Conservation (phyloP, 1,140 invertebrate species). For the Melipona quadrifasciata region DNA sequence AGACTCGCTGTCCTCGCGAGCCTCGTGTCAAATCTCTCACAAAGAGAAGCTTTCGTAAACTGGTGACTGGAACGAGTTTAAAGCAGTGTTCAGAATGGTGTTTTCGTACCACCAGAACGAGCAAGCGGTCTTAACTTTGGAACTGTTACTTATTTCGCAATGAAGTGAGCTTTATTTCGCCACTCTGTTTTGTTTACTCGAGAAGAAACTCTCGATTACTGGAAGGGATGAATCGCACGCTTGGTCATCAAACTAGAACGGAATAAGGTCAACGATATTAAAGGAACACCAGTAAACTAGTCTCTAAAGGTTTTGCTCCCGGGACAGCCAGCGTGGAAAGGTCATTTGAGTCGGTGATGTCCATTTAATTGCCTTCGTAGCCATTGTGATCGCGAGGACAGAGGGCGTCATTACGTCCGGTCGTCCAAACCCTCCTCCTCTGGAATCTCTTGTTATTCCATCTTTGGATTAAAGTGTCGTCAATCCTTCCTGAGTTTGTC, state of each 20-base stretch:
- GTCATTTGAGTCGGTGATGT: conserved; percentile 3
- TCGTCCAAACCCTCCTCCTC: neutral
- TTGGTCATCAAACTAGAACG: neutral
- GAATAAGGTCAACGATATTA: conserved; percentile 3
- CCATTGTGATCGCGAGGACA: neutral
- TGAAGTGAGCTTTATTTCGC: too few species aligned
- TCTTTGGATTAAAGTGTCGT: neutral
- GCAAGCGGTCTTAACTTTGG: too few species aligned
- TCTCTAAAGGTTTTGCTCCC: conserved; percentile 12
- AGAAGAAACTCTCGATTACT: neutral
- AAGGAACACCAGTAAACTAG: neutral
- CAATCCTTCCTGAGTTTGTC: neutral
- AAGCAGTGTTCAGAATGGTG: neutral
- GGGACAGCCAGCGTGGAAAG: neutral
- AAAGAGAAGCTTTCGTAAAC: neutral
- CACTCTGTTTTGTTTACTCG: too few species aligned
- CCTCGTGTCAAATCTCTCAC: neutral
- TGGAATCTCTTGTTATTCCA: neutral
- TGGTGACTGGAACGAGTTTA: neutral
- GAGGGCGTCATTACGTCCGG: neutral
- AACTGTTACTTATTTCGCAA: too few species aligned
- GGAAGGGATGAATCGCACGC: neutral
- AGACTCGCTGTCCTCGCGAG: neutral
- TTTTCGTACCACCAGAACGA: neutral
- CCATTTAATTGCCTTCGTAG: conserved; percentile 11